Conservation (phyloP, 2,113 vertebrate species). For the Dissostichus mawsoni region DNA sequence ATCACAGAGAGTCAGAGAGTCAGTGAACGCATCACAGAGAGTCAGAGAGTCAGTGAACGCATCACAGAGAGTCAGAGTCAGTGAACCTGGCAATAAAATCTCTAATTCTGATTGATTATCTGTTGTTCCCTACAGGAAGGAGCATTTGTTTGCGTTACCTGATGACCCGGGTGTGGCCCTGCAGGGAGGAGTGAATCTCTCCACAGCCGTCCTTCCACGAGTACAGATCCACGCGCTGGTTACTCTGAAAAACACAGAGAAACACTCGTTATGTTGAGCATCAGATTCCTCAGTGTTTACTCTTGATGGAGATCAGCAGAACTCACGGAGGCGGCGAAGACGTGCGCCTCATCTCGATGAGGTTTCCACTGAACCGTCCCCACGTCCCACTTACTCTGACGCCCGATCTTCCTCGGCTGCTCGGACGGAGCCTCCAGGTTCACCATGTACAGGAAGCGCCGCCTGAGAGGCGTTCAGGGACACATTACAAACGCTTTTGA, state of each 20-base stretch:
- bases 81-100: too few relatives aligned
- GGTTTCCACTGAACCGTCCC: conserved; percentile 99
- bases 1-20: not conserved
- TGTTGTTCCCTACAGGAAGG: too few relatives aligned
- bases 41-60: not conserved
- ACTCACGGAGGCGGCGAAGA: conserved; percentile 95
- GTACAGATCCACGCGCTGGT: conserved; percentile 96
- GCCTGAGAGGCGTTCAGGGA: conserved; percentile 74
- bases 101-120: too few relatives aligned
- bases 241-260: conserved; percentile 87
- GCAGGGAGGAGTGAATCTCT: conserved; percentile 91
- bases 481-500: too few relatives aligned
- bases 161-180: conserved; percentile 97
- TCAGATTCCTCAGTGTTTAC: too few relatives aligned
- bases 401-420: conserved; percentile 91
- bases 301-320: not conserved
- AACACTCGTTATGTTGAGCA: not conserved
- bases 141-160: conserved; percentile 82
- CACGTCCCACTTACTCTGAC: conserved; percentile 99
- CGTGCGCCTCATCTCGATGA: conserved; percentile 87
- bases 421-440: conserved; percentile 93
- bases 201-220: conserved; percentile 93
- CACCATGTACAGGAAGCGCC: conserved; percentile 95
- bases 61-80: not conserved
- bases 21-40: not conserved